These are phyloP conservation scores for Pseudorasbora parva DNA, from an alignment of 2,113 vertebrate species.

Conservation along the genomic window DNA sequence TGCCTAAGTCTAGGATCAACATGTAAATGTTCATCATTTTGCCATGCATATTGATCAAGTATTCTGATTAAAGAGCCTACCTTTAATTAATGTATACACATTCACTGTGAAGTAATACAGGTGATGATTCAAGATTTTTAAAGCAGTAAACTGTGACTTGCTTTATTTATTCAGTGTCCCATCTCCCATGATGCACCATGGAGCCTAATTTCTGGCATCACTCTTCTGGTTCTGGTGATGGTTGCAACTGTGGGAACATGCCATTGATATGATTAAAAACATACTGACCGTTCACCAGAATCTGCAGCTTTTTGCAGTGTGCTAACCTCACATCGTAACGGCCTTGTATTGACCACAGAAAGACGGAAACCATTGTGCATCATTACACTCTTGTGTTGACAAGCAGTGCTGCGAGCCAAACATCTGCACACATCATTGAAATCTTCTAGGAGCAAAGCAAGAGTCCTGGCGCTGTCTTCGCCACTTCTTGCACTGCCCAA, in stretches of 20 bases:
- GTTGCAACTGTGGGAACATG: neutral
- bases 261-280: neutral
- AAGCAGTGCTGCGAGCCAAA: slow-evolving; percentile 46
- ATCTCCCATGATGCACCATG: too few species aligned
- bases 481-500: slow-evolving; percentile 43
- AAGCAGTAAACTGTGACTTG: neutral
- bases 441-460: slow-evolving; percentile 49
- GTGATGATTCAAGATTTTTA: neutral
- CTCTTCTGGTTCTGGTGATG: neutral
- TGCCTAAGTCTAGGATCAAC: neutral
- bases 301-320: slow-evolving; percentile 1
- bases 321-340: neutral
- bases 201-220: slow-evolving; percentile 10
- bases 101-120: neutral
- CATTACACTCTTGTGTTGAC: slow-evolving; percentile 51
- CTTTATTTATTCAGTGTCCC: too few species aligned
- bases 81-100: neutral
- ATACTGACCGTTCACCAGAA: neutral
- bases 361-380: slow-evolving; percentile 42
- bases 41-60: neutral
- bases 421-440: slow-evolving; percentile 53
- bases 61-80: neutral
- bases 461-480: slow-evolving; percentile 39
- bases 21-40: neutral
- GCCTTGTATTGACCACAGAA: slow-evolving; percentile 43